A percentile compares a stretch with the other conserved stretches of the same genome.
These are phyloP conservation scores for Galerucella pusilla DNA, from an alignment of 2,888 invertebrate genomes.

Conservation along the genomic window DNA sequence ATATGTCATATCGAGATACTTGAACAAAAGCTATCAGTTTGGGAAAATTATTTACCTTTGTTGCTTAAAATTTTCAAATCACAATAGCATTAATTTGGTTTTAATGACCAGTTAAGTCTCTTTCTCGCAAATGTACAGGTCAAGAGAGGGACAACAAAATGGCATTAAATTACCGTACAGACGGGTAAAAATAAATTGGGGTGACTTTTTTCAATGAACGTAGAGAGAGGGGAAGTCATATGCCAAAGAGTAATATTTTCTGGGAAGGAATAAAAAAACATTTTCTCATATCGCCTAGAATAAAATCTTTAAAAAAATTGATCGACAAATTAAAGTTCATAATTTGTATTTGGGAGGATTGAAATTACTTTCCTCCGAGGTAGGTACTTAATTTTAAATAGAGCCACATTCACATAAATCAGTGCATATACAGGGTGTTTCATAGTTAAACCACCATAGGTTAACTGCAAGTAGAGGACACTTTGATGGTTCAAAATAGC, in stretches of 20 bases:
- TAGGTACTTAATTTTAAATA: too few relatives aligned
- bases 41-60: too few relatives aligned
- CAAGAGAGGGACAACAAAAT: background rate
- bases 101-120: background rate
- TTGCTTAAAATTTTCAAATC: too few relatives aligned
- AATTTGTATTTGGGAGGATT: too few relatives aligned
- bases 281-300: background rate
- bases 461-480: too few relatives aligned
- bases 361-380: too few relatives aligned
- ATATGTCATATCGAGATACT: too few relatives aligned
- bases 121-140: background rate
- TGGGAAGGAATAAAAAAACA: background rate
- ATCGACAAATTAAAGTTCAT: background rate
- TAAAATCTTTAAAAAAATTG: background rate
- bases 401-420: too few relatives aligned
- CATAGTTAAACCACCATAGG: too few relatives aligned
- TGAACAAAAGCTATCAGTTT: too few relatives aligned
- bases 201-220: background rate
- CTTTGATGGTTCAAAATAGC: too few relatives aligned
- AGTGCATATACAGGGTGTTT: too few relatives aligned
- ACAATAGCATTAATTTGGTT: background rate
- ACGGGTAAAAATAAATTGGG: constrained; percentile 1
- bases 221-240: background rate
- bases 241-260: background rate
- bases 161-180: background rate